phyloP scores from a whole-genome alignment of 1,140 invertebrate species.

The Colletes gigas region DNA sequence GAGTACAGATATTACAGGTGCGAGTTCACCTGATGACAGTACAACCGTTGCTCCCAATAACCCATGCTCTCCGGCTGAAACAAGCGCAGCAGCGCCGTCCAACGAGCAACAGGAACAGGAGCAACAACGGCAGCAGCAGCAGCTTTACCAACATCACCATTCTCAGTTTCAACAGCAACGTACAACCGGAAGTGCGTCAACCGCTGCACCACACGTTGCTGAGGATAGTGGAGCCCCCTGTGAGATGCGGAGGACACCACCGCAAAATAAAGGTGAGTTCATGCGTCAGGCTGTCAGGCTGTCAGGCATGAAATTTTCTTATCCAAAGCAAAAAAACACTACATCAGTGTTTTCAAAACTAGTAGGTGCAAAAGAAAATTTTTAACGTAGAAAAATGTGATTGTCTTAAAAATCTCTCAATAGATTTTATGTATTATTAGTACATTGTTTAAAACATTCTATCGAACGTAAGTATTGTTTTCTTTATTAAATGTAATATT shows the following conservation, averaged over 20 bases:
- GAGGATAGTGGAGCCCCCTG: slow-evolving; percentile 74
- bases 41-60: slow-evolving; percentile 39
- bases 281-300: too few relatives aligned
- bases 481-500: not conserved
- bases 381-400: too few relatives aligned
- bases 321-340: not conserved
- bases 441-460: too few relatives aligned
- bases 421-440: too few relatives aligned
- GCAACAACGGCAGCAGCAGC: slow-evolving; percentile 36
- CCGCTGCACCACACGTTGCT: slow-evolving; percentile 58
- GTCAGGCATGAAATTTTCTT: not conserved
- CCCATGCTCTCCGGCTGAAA: slow-evolving; percentile 55
- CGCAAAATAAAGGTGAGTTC: slow-evolving; percentile 77
- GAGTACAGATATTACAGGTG: slow-evolving; percentile 59
- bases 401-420: too few relatives aligned
- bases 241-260: slow-evolving; percentile 80
- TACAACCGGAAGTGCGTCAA: slow-evolving; percentile 53
- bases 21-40: slow-evolving; percentile 63
- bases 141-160: slow-evolving; percentile 56
- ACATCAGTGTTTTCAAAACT: not conserved
- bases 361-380: too few relatives aligned
- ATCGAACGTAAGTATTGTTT: too few relatives aligned
- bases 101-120: slow-evolving; percentile 52
- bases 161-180: slow-evolving; percentile 61
- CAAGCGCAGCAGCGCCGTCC: slow-evolving; percentile 46